Evolutionary conservation across 2,797 vertebrate species (phyloP), one percentile per base, ranked within the genome.

Genomic region (Sebastes itinus): DNA sequence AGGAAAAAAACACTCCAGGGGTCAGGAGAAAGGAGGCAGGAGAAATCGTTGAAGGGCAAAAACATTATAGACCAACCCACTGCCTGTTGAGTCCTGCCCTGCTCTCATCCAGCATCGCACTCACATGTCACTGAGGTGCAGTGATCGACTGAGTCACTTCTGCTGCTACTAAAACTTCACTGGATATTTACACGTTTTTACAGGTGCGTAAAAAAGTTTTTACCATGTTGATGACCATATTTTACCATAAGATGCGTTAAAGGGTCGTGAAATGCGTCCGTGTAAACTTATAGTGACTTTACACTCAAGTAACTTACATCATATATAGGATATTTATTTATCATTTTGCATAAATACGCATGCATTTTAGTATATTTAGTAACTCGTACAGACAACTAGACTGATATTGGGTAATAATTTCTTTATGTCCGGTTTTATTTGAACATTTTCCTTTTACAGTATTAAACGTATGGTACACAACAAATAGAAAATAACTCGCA

Each of bases 81-180:
- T 83, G 75, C 92, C 2, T 88, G 91, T 89, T 61, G 55, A 89
- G 91, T 89, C 91, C 87, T 93, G 93, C 89, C 87, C 80, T 32
- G 73, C 76, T 46, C 75, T 4, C 20, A 69, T 88, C 89, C 42
- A 87, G 81, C 89, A 81, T 27, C 86, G 62, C 82, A 62, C 80
- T 87, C 77, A 22, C 85, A 62, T 72, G 79, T 80, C 59, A 46
- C 75, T 52, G 78, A 10, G 82, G 71, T 52, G 82, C 62, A 12
- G 32, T 66, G 80, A 86, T 71, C 74, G 23, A 32, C 78, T 7
- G 12, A 84, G 73, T 66, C 82, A 7, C 20, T 9, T 23, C 80
- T 49, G 49, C 49, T 3, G 4, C n/a, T 16, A 0, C 33, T 8
- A 7, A 11, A 27, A 1, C 14, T 60, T 58, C 13, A 3, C 71